Base-by-base conservation (phyloP, 1,140 invertebrate genomes). In the Drosophila burlai region DNA sequence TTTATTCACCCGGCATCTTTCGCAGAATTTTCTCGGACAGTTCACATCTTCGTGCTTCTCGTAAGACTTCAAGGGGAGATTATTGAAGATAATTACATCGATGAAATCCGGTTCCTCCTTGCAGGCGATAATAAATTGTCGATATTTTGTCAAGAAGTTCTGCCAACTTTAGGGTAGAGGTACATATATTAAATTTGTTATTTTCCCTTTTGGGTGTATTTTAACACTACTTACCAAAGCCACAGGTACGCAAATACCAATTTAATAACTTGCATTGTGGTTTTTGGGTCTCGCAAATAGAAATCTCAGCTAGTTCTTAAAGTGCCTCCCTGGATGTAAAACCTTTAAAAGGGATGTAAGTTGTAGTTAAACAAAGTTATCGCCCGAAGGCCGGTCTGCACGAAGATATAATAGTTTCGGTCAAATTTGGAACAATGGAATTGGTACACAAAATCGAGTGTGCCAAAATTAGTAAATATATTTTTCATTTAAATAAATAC, bases 41-140 rank as follows among this genome's bases (percentile, higher is more conserved):
- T 9, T 2, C 0, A 4, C 8, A 0, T 61, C 9, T 0, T 6
- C 31, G 40, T 76, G 67, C 8, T 0, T 2, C 1, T 13, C 15
- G 0, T 11, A 2, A 4, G 38, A 5, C 2, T 2, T n/a, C 2
- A 2, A 0, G 15, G 58, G 46, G 24, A 16, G 40, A n/a, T 80
- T 52, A 16, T 80, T 80, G 42, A 80, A 80, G 4, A 80, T 10
- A 21, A 80, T 31, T 1, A 64, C 57, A 24, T 72, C 74, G 2
- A 11, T 9, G n/a, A 26, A 18, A 43, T 73, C 77, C 11, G 67
- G 67, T 55, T 49, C 60, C 4, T 24, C 4, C 5, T 10, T 38
- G 52, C 9, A 38, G 34, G 15, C 34, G 2, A 38, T 1, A 16
- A 55, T 24, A 0, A 55, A 24, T 55, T 34, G 50, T 0, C 29